Evolutionary conservation across 2,113 vertebrate genomes (phyloP), one percentile per base, ranked within the genome.

Genomic region (Pelusios castaneus): DNA sequence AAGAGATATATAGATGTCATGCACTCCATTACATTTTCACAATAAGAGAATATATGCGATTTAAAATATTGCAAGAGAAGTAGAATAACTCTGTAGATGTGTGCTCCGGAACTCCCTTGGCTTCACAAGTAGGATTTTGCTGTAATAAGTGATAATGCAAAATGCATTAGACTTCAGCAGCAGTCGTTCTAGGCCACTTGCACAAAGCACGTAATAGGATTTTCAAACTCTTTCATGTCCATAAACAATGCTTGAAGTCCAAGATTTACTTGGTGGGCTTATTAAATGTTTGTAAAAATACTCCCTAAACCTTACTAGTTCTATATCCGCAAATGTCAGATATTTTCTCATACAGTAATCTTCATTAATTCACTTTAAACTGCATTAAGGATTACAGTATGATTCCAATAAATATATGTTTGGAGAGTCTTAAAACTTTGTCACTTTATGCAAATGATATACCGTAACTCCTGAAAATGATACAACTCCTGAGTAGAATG

Each of bases 21-120:
- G 80, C 91, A 96, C 94, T 96, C 91, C 92, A 97, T 96, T 96
- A 95, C 85, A 92, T 97, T 97, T 96, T 97, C 95, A 95, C 95
- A 96, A 94, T 84, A 93, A 92, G 47, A 52, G 93, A 95, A 94
- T 91, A 43, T 29, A 34, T 55, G 34, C 0, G 0, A 88, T 43
- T 12, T 88, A 86, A 97, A 96, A 93, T 84, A 94, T 47, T 94
- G 78, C 54, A 95, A 89, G 80, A 52, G 81, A 94, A 89, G 89
- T 25, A 85, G 49, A 91, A 93, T 92, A 90, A 91, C 90, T 97
- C 95, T 90, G 58, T 49, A 84, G 45, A 88, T 86, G 16, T 55
- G 45, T 84, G 85, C 94, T 94, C 75, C 95, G 95, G 84, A 95
- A 89, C 87, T 96, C 96, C 83, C 92, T 96, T 92, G 92, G 90